phyloP scores from a whole-genome alignment of 2,888 invertebrate species.

The Keiferia lycopersicella region DNA sequence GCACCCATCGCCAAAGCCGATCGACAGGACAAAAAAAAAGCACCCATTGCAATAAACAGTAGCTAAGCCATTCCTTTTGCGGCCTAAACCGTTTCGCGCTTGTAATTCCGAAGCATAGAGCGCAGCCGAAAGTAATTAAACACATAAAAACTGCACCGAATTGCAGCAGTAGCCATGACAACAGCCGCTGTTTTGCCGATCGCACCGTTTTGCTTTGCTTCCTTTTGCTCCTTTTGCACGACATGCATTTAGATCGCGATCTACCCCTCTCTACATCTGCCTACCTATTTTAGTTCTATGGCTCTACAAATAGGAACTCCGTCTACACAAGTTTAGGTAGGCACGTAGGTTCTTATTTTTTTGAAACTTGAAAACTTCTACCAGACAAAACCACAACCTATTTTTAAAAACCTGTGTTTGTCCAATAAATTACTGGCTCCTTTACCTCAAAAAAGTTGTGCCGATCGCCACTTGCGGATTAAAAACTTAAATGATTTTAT shows the following conservation, averaged over 20 bases:
- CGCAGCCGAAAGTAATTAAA: slow-evolving; percentile 24
- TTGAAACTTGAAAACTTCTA: no score
- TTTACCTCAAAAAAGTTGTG: no score
- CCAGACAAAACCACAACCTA: no score
- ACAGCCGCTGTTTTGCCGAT: slow-evolving; percentile 77
- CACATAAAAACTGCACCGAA: slow-evolving; percentile 37
- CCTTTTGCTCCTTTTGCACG: slow-evolving; percentile 19
- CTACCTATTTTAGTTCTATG: no score
- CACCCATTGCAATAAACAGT: background rate
- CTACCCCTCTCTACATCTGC: background rate
- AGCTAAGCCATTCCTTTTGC: slow-evolving; percentile 9
- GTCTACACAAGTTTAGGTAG: no score
- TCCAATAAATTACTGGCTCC: no score
- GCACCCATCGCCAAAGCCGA: no score
- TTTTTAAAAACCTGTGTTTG: no score
- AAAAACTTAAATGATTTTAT: background rate
- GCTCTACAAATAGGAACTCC: no score
- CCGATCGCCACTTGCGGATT: background rate
- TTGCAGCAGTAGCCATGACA: slow-evolving; percentile 68
- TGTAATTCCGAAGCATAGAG: slow-evolving; percentile 13
- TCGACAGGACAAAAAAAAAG: no score
- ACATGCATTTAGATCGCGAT: slow-evolving; percentile 9
- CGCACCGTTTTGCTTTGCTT: slow-evolving; percentile 55
- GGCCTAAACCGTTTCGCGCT: slow-evolving; percentile 31
- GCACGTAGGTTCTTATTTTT: no score